Conservation (phyloP, 2,797 vertebrate species). For the Rhinoraja longicauda region DNA sequence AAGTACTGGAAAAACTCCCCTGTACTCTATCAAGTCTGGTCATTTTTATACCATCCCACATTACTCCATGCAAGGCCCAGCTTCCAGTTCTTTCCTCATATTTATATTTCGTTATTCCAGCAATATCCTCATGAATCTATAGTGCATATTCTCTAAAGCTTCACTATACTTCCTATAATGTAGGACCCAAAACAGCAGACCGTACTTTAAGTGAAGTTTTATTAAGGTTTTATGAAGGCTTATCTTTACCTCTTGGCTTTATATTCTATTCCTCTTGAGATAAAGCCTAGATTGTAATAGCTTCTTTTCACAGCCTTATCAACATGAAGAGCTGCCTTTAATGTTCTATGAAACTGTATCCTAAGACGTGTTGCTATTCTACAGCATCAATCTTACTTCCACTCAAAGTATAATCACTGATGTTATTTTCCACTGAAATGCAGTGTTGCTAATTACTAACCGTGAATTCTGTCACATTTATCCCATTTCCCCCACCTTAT, state of each 20-base stretch:
- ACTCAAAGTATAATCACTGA: not conserved
- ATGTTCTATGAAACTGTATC: not conserved
- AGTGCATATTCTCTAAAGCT: not conserved
- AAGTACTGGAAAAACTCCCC: not conserved
- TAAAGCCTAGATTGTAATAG: not conserved
- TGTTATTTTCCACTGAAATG: not conserved
- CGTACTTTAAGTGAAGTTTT: not conserved
- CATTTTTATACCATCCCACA: not conserved
- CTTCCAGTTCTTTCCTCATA: not conserved
- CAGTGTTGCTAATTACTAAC: not conserved
- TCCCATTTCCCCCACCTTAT: not conserved
- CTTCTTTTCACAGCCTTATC: not conserved
- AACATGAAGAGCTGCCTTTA: not conserved
- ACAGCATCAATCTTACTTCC: not conserved
- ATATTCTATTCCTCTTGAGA: conserved; percentile 20
- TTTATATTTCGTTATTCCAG: not conserved
- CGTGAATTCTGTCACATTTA: not conserved
- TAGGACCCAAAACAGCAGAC: not conserved
- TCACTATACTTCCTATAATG: not conserved
- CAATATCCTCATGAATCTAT: not conserved
- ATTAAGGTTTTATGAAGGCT: not conserved
- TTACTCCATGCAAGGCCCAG: not conserved
- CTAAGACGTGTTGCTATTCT: not conserved
- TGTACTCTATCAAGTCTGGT: not conserved
- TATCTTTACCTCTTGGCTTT: conserved; percentile 12